A percentile compares a stretch with the other conserved stretches of the same genome.
phyloP scores from a whole-genome alignment of 1,140 invertebrate genomes.

The Drosophila punjabiensis region DNA sequence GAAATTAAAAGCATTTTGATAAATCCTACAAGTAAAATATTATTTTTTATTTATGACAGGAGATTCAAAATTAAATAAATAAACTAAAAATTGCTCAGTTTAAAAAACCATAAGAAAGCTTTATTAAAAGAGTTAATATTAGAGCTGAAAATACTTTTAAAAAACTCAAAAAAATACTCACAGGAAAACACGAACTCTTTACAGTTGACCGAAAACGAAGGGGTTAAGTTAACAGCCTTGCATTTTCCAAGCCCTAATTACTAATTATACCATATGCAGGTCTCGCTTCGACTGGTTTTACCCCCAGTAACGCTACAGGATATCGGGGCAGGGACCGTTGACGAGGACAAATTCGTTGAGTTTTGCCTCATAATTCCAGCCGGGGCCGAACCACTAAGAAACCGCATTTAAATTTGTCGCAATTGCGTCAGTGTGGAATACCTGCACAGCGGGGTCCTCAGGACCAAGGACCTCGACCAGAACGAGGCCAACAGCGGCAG shows the following conservation, averaged over 20 bases:
- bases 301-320: slow-evolving; percentile 30
- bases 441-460: slow-evolving; percentile 54
- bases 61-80: background rate
- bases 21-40: background rate
- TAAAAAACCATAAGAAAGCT: background rate
- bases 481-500: slow-evolving; percentile 36
- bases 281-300: slow-evolving; percentile 9
- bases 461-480: slow-evolving; percentile 31
- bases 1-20: rapidly evolving
- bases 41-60: background rate
- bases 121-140: background rate
- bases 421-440: slow-evolving; percentile 77
- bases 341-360: slow-evolving; percentile 54
- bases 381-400: slow-evolving; percentile 48
- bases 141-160: background rate
- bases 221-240: background rate
- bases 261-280: slow-evolving; percentile 17
- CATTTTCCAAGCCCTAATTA: slow-evolving; percentile 26
- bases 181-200: background rate
- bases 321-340: slow-evolving; percentile 37
- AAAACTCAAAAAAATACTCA: background rate
- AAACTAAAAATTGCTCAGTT: background rate
- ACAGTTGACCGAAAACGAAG: slow-evolving; percentile 1
- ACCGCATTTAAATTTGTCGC: slow-evolving; percentile 84
- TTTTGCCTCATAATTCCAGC: slow-evolving; percentile 39